Conservation (phyloP, 2,888 invertebrate genomes). For the Drosophila neonasuta region DNA sequence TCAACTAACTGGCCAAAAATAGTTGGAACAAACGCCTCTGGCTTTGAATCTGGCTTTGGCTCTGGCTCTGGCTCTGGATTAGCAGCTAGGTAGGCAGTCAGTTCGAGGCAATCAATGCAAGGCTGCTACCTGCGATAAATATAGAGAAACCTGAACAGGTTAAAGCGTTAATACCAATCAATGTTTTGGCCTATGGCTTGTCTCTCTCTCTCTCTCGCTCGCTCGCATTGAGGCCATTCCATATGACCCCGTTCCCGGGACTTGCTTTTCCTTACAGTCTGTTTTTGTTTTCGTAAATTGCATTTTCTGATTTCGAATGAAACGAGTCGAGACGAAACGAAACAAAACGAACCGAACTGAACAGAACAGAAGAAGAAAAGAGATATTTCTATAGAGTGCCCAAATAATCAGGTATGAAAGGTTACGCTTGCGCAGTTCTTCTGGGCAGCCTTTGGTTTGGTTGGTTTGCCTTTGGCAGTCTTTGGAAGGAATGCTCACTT, state of each 20-base stretch:
- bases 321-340: slow-evolving; percentile 40
- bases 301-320: slow-evolving; percentile 75
- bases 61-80: slow-evolving; percentile 36
- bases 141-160: slow-evolving; percentile 59
- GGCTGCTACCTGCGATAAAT: slow-evolving; percentile 6
- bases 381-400: slow-evolving; percentile 26
- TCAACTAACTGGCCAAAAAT: slow-evolving; percentile 26
- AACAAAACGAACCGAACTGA: neutral
- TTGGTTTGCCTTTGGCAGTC: slow-evolving; percentile 4
- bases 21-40: slow-evolving; percentile 34
- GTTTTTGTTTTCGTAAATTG: slow-evolving; percentile 72
- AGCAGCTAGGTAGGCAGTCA: slow-evolving; percentile 15
- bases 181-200: slow-evolving; percentile 50
- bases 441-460: slow-evolving; percentile 28
- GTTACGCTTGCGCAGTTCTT: slow-evolving; percentile 74
- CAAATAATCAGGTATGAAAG: slow-evolving; percentile 74
- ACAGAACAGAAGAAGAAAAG: slow-evolving; percentile 17
- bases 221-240: slow-evolving; percentile 45
- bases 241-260: slow-evolving; percentile 47
- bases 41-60: neutral
- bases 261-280: slow-evolving; percentile 47
- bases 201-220: slow-evolving; percentile 5
- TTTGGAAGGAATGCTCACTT: slow-evolving; percentile 69
- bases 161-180: slow-evolving; percentile 77
- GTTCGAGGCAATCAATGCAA: neutral